These are phyloP conservation scores for Saxicola maurus DNA, from an alignment of 2,797 vertebrate genomes.

Conservation along the genomic window DNA sequence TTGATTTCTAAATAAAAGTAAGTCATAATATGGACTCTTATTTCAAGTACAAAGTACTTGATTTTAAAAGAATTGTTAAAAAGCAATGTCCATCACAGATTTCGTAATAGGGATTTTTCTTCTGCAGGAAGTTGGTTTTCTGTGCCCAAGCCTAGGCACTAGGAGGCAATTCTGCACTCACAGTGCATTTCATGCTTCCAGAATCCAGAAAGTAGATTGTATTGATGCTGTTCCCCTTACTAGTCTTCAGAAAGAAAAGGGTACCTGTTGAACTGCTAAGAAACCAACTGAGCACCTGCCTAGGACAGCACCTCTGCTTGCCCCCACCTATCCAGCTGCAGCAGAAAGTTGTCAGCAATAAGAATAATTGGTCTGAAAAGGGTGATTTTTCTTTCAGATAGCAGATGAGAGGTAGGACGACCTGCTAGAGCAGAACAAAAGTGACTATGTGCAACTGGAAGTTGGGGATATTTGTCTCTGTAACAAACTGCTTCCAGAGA, in stretches of 20 bases:
- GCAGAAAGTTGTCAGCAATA: not conserved
- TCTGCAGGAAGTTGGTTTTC: not conserved
- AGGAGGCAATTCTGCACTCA: not conserved
- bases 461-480: not conserved
- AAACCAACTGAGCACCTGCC: not conserved
- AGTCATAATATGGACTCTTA: not conserved
- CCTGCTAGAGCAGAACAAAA: not conserved
- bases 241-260: not conserved
- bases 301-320: not conserved
- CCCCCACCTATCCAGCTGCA: not conserved
- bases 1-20: not conserved
- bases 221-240: not conserved
- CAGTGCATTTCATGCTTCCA: not conserved
- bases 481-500: not conserved
- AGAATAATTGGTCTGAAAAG: not conserved
- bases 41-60: not conserved
- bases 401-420: not conserved
- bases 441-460: rapidly evolving
- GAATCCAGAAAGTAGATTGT: not conserved
- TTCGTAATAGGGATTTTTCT: not conserved
- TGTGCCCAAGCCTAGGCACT: not conserved
- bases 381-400: not conserved
- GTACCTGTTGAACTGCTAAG: not conserved
- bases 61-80: not conserved
- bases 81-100: not conserved